phyloP scores from a whole-genome alignment of 2,113 vertebrate species.

The Colossoma macropomum region DNA sequence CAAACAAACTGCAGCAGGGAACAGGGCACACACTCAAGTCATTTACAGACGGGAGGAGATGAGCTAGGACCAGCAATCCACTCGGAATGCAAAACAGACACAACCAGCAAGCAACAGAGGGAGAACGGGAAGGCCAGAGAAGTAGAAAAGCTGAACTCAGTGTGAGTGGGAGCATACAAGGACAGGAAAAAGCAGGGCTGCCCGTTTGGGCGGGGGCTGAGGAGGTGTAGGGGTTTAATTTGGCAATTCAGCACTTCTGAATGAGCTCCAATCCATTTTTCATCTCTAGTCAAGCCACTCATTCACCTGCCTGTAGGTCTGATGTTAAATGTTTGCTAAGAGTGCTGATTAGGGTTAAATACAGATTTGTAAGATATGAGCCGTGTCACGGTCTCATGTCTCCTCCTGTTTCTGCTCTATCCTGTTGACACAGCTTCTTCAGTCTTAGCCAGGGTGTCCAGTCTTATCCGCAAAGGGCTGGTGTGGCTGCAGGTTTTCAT shows the following conservation, averaged over 20 bases:
- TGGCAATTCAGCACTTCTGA: constrained; percentile 18
- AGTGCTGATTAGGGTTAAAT: constrained; percentile 17
- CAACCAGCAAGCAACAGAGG: neutral
- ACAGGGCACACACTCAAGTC: constrained; percentile 38
- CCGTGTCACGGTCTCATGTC: no score
- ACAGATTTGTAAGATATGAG: no score
- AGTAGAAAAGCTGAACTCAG: neutral
- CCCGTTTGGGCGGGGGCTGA: no score
- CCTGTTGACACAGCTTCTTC: no score
- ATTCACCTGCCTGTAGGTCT: neutral
- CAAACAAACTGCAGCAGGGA: constrained; percentile 35
- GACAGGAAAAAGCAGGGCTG: neutral
- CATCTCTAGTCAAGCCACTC: constrained; percentile 15
- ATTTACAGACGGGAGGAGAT: constrained; percentile 30
- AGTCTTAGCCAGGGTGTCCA: no score
- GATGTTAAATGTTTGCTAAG: constrained; percentile 27
- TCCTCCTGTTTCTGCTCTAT: no score
- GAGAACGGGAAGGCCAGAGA: constrained; percentile 1
- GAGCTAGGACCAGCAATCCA: constrained; percentile 34
- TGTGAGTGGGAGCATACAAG: neutral
- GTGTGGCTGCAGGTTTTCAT: no score
- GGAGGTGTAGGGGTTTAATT: neutral
- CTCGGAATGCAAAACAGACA: constrained; percentile 42
- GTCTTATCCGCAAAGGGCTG: no score
- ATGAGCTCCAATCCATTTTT: constrained; percentile 9